Conservation (phyloP, 2,888 invertebrate species). For the Heliconius charithonia region DNA sequence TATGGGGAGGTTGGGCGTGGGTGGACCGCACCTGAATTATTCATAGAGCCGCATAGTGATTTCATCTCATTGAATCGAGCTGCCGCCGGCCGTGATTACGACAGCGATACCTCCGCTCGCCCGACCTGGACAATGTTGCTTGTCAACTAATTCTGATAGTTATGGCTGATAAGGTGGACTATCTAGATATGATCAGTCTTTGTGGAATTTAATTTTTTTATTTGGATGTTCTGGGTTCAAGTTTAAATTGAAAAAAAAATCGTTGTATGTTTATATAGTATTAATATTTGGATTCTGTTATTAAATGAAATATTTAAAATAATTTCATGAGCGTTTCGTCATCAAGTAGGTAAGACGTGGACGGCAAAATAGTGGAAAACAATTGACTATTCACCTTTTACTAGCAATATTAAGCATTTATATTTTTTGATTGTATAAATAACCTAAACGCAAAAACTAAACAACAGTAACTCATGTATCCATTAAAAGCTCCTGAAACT, state of each 20-base stretch:
- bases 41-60: conserved; percentile 82
- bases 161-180: conserved; percentile 44
- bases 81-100: conserved; percentile 79
- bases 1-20: conserved; percentile 52
- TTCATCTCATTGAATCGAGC: conserved; percentile 82
- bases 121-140: conserved; percentile 63
- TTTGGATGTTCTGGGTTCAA: not conserved
- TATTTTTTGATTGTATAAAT: not conserved
- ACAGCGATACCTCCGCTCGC: conserved; percentile 70
- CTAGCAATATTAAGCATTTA: not conserved
- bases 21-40: conserved; percentile 78
- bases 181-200: not conserved
- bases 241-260: not conserved
- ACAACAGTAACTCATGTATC: not conserved
- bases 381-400: not conserved
- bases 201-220: not conserved
- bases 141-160: conserved; percentile 62
- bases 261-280: too few relatives aligned
- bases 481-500: not conserved
- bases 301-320: not conserved
- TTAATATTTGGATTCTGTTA: not conserved
- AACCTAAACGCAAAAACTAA: not conserved
- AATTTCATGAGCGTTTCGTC: not conserved
- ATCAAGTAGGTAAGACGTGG: too few relatives aligned
- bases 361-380: not conserved